These are phyloP conservation scores for Dasyprocta punctata DNA, from an alignment of 2,113 vertebrate species.

Conservation along the genomic window DNA sequence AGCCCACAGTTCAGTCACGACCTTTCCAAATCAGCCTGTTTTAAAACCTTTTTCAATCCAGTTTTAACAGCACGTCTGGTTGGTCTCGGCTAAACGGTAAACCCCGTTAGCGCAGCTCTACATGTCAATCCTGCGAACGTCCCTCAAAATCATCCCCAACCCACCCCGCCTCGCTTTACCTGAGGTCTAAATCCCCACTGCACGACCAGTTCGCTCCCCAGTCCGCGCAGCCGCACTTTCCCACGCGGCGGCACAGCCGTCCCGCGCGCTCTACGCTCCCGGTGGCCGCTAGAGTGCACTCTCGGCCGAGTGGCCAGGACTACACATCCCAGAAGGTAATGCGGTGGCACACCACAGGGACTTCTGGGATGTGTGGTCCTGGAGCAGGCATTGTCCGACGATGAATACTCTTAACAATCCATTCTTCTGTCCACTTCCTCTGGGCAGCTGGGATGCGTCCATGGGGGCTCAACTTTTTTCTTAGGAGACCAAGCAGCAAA, in stretches of 20 bases:
- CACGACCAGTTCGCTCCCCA: fast-evolving
- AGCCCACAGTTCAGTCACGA: too few relatives aligned
- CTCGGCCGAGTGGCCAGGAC: neutral
- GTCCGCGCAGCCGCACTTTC: neutral
- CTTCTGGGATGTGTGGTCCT: conserved; percentile 53
- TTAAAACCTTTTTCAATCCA: neutral
- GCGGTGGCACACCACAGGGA: neutral
- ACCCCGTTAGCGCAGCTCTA: too few relatives aligned
- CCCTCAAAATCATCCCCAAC: neutral
- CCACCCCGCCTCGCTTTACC: fast-evolving
- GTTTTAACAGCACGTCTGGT: neutral
- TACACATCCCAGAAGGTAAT: conserved; percentile 57
- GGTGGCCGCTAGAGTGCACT: neutral
- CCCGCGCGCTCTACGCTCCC: neutral
- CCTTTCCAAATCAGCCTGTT: too few relatives aligned
- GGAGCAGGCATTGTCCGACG: fast-evolving
- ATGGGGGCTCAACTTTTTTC: fast-evolving
- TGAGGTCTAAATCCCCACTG: fast-evolving
- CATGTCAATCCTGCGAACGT: neutral
- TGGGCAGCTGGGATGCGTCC: fast-evolving
- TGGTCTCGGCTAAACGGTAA: too few relatives aligned
- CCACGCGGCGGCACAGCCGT: fast-evolving
- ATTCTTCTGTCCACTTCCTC: neutral
- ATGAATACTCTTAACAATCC: neutral
- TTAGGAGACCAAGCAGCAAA: neutral